Conservation (phyloP, 30 jellyfish, hydroid and myxozoan genomes). For the Haliclystus octoradiatus region DNA sequence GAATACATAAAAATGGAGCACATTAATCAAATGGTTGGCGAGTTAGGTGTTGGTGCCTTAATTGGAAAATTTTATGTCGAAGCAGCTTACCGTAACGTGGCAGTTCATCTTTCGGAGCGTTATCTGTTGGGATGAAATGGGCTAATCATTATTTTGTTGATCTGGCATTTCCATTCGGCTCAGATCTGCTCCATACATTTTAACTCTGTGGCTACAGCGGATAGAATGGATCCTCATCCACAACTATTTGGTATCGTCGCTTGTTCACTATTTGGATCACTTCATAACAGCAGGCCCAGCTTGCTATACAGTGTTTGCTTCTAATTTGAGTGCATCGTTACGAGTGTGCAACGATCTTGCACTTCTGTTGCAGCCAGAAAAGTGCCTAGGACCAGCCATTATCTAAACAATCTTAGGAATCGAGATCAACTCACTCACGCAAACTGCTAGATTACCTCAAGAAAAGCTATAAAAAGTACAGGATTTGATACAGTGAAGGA, state of each 20-base stretch:
- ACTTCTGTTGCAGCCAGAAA: slow-evolving; percentile 30
- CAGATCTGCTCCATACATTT: slow-evolving; percentile 59
- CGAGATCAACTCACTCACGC: too few relatives aligned
- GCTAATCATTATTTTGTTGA: slow-evolving; percentile 37
- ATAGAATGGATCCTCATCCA: slow-evolving; percentile 26
- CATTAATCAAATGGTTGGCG: too few relatives aligned
- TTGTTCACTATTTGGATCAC: neutral
- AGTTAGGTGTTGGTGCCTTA: too few relatives aligned
- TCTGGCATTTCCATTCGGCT: slow-evolving; percentile 65
- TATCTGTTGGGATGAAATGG: slow-evolving; percentile 38
- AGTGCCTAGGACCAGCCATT: slow-evolving; percentile 55
- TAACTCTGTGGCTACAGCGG: slow-evolving; percentile 44
- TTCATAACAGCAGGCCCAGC: slow-evolving; percentile 39
- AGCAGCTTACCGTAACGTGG: too few relatives aligned
- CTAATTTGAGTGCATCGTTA: slow-evolving; percentile 4
- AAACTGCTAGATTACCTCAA: too few relatives aligned
- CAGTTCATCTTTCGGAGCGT: slow-evolving; percentile 16
- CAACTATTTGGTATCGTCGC: slow-evolving; percentile 1
- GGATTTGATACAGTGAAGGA: too few relatives aligned
- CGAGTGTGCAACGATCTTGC: slow-evolving; percentile 28
- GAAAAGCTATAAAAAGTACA: too few relatives aligned
- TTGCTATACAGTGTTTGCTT: slow-evolving; percentile 4
- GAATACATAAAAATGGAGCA: too few relatives aligned
- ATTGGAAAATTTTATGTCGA: slow-evolving; percentile 9
- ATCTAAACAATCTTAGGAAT: slow-evolving; percentile 28